phyloP scores from a whole-genome alignment of 2,888 invertebrate genomes.

The Xylota segnis region DNA sequence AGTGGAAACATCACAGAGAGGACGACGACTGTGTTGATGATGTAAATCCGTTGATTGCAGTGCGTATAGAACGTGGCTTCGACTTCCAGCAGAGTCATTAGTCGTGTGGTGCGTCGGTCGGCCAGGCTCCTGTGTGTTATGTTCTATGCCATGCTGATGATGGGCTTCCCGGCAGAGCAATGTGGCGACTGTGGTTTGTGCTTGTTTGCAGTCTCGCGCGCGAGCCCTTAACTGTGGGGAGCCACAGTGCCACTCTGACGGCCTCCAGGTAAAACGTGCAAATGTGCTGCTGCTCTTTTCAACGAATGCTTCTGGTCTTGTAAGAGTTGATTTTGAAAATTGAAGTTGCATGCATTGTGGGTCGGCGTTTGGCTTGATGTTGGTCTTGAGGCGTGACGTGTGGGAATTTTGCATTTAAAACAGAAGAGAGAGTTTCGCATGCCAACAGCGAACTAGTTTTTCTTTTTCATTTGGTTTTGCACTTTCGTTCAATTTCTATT shows the following conservation, averaged over 20 bases:
- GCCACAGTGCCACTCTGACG: constrained; percentile 56
- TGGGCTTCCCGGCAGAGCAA: constrained; percentile 30
- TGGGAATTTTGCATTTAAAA: constrained; percentile 9
- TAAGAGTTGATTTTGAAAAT: constrained; percentile 47
- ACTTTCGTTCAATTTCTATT: constrained; percentile 13
- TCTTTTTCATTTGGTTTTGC: neutral
- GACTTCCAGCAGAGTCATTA: constrained; percentile 60
- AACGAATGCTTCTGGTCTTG: constrained; percentile 66
- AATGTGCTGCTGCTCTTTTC: constrained; percentile 54
- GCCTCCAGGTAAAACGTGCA: constrained; percentile 68
- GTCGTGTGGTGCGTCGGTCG: constrained; percentile 59
- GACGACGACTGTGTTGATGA: constrained; percentile 54
- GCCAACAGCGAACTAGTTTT: neutral
- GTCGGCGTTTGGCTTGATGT: constrained; percentile 17
- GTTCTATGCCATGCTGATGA: constrained; percentile 25
- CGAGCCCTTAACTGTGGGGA: constrained; percentile 32
- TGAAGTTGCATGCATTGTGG: constrained; percentile 42
- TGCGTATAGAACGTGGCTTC: constrained; percentile 33
- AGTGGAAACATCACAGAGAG: constrained; percentile 62
- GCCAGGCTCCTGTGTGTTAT: constrained; percentile 30
- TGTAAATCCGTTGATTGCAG: constrained; percentile 48
- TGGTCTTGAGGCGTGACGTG: constrained; percentile 11
- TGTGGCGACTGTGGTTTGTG: constrained; percentile 53
- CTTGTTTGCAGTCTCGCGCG: constrained; percentile 35
- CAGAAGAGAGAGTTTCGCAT: constrained; percentile 14